phyloP scores from a whole-genome alignment of 2,888 invertebrate species.

The Amblyjoppa proteus region DNA sequence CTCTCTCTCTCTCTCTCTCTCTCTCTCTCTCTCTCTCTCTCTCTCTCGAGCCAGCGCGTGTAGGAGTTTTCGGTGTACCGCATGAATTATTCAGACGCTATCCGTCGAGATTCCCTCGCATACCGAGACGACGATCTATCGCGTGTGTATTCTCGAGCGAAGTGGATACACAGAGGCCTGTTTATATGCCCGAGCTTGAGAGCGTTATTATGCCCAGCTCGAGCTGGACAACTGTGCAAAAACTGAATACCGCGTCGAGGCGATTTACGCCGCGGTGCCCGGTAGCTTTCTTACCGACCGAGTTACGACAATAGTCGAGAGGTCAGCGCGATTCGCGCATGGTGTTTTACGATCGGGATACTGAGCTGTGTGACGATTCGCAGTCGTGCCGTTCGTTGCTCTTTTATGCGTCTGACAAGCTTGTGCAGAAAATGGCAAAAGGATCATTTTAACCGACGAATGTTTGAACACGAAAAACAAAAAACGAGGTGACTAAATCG shows the following conservation, averaged over 20 bases:
- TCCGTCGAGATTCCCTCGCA: slow-evolving; percentile 57
- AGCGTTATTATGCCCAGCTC: slow-evolving; percentile 24
- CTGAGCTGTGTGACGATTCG: too few species aligned
- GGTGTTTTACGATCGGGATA: not conserved
- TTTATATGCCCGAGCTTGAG: slow-evolving; percentile 1
- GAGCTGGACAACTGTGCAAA: slow-evolving; percentile 32
- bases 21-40: not conserved
- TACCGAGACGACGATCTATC: not conserved
- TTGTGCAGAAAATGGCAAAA: too few species aligned
- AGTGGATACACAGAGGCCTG: slow-evolving; percentile 10
- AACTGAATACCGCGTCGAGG: not conserved
- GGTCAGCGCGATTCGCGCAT: not conserved
- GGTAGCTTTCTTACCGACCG: not conserved
- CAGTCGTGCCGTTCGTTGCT: too few species aligned
- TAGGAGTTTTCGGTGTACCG: slow-evolving; percentile 53
- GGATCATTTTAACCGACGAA: too few species aligned
- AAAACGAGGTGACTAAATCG: too few species aligned
- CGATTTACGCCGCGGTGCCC: not conserved
- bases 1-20: not conserved
- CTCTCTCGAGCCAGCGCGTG: slow-evolving; percentile 23
- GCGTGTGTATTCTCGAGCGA: not conserved
- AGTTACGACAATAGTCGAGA: not conserved
- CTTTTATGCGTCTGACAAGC: too few species aligned
- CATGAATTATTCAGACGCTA: slow-evolving; percentile 63
- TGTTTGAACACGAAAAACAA: too few species aligned